Evolutionary conservation across 2,113 vertebrate species (phyloP).

Genomic region (Osmerus mordax): DNA sequence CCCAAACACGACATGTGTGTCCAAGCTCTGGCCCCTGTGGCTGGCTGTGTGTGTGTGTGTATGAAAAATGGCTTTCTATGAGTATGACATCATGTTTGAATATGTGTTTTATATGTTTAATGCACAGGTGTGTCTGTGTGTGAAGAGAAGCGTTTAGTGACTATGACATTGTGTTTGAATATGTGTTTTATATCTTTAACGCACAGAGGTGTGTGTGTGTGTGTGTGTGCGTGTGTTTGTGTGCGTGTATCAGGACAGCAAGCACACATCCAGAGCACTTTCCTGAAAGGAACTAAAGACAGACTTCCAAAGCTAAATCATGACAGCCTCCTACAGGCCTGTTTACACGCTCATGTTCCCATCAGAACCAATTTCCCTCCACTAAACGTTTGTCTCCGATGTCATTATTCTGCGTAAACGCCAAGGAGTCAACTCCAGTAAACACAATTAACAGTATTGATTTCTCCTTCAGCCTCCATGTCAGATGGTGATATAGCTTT

Average conservation of each 20-base stretch:
- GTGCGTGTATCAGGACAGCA: too few relatives aligned
- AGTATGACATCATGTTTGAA: neutral
- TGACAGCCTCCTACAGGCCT: neutral
- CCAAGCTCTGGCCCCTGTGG: neutral
- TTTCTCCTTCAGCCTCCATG: conserved; percentile 31
- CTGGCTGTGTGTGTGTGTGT: neutral
- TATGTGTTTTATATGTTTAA: too few relatives aligned
- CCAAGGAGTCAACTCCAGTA: conserved; percentile 46
- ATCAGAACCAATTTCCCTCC: conserved; percentile 33
- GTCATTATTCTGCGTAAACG: conserved; percentile 13
- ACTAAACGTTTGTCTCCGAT: conserved; percentile 17
- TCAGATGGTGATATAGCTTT: conserved; percentile 48
- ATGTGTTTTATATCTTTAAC: too few relatives aligned
- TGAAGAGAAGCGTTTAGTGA: neutral
- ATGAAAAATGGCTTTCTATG: neutral
- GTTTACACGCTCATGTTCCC: neutral
- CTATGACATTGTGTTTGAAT: too few relatives aligned
- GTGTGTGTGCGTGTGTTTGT: too few relatives aligned
- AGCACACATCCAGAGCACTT: too few relatives aligned
- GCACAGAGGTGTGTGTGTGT: too few relatives aligned
- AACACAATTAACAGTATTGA: conserved; percentile 67
- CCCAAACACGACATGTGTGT: conserved; percentile 50
- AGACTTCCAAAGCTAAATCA: neutral
- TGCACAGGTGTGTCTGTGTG: too few relatives aligned
- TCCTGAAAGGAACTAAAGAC: too few relatives aligned